Evolutionary conservation across 2,888 invertebrate species (phyloP).

Genomic region (Neoscelio sp.): DNA sequence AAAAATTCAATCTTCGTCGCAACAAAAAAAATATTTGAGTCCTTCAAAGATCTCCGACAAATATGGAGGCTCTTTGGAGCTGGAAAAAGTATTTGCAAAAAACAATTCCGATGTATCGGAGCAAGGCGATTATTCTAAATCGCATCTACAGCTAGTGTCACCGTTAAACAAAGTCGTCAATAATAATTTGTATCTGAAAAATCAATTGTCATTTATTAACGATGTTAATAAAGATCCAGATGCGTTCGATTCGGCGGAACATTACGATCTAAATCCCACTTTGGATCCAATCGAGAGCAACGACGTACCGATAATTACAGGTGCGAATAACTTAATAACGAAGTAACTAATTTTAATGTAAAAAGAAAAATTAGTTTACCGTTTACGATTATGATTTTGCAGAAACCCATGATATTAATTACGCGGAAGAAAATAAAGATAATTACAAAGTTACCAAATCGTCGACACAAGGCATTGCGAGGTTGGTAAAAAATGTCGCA

Average conservation of each 20-base stretch:
- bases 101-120: no score
- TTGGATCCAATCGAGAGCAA: not conserved
- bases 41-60: no score
- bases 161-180: no score
- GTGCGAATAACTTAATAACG: no score
- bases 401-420: constrained; percentile 22
- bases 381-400: constrained; percentile 5
- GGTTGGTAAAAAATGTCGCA: no score
- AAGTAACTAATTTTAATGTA: no score
- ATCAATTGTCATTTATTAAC: not conserved
- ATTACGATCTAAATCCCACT: constrained; percentile 5
- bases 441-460: no score
- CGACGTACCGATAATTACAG: constrained; percentile 9
- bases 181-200: constrained; percentile 3
- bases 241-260: constrained; percentile 13
- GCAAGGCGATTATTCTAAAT: no score
- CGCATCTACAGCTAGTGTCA: no score
- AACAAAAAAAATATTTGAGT: not conserved
- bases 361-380: not conserved
- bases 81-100: no score
- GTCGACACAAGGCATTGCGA: no score
- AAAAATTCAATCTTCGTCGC: not conserved
- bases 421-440: constrained; percentile 12
- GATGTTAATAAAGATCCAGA: not conserved
- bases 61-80: no score